Evolutionary conservation across 1,140 invertebrate species (phyloP), one percentile per base, ranked within the genome.

Genomic region (Lysiphlebus fabarum): DNA sequence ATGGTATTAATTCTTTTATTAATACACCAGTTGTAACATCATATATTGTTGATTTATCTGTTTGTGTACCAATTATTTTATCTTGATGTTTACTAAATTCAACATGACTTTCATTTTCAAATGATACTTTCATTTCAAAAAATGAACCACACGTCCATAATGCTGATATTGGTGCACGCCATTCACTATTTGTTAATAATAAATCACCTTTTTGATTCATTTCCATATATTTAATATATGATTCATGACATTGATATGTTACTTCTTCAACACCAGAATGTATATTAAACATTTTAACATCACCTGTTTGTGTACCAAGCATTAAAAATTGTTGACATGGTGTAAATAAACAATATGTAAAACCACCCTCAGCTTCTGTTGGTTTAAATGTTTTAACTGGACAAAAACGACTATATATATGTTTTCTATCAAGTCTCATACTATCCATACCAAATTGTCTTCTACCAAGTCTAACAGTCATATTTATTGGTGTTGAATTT

Each of bases 1-100:
- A 83, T 9, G 92, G 89, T 42, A 85, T 86, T 26, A 98, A 84
- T 0, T 86, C 88, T 42, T 85, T 78, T 40, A 98, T 70, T 57
- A 86, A 80, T 62, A 85, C 80, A 17, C 92, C 90, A 1, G 93
- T 96, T 44, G 84, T 83, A 40, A 95, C 86, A 74, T 99, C 96
- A 76, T 95, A 98, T 49, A 99, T 88, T 61, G 83, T 83, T 54
- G 90, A 87, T 49, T 83, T 85, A 78, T 91, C 90, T 33, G 82
- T 84, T 75, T 90, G 88, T 0, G 91, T 93, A 59, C 89, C 90
- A 62, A 97, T 86, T 58, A 96, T 86, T 70, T 87, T 86, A 66
- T 96, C 92, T 75, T 95, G 90, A 48, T 88, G 73, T 76, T 97
- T 96, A 67, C 91, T 91, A 77, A 98, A 98, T 73, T 97, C 93